phyloP scores from a whole-genome alignment of 2,888 invertebrate species.

The Diachrysia chrysitis region DNA sequence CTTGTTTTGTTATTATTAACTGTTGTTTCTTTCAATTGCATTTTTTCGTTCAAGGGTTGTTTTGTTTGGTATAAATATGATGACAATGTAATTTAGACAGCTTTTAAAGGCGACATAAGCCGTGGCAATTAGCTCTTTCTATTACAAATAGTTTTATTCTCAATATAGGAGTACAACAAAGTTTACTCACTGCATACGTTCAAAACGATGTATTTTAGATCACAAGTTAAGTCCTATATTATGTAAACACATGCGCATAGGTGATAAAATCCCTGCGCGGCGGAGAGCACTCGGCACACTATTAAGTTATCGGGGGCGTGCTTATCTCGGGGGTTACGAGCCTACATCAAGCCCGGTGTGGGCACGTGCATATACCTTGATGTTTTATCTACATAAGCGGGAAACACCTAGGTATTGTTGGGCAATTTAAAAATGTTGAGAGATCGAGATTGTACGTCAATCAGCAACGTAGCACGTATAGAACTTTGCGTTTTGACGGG shows the following conservation, averaged over 20 bases:
- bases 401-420: not conserved
- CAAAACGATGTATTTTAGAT: no score
- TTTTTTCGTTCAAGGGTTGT: no score
- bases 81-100: no score
- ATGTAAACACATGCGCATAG: not conserved
- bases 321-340: conserved; percentile 30
- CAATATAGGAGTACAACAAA: no score
- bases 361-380: not conserved
- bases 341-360: conserved; percentile 14
- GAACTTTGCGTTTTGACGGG: not conserved
- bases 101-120: no score
- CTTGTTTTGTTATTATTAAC: no score
- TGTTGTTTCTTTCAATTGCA: no score
- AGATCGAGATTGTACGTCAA: not conserved
- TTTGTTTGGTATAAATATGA: no score
- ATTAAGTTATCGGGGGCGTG: conserved; percentile 37
- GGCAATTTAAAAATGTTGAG: not conserved
- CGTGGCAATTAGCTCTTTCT: no score
- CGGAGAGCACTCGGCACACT: conserved; percentile 23
- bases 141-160: no score
- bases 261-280: conserved; percentile 24
- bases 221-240: not conserved
- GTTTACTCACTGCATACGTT: no score
- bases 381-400: not conserved
- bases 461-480: not conserved